phyloP scores from a whole-genome alignment of 2,797 vertebrate genomes.

The Sternarchorhynchus goeldii region DNA sequence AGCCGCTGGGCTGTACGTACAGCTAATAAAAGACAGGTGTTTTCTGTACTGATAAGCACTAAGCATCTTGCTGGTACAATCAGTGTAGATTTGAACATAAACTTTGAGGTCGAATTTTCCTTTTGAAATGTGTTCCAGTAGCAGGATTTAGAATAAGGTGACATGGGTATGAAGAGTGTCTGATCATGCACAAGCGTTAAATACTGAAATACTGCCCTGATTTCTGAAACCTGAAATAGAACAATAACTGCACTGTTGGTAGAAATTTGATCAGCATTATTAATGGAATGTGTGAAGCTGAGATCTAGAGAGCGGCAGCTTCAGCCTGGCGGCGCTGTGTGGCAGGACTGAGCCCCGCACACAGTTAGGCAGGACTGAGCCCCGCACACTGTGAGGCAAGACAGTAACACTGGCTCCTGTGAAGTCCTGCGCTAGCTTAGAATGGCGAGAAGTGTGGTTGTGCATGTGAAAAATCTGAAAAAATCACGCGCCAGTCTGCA shows the following conservation, averaged over 20 bases:
- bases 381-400: constrained; percentile 46
- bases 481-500: constrained; percentile 56
- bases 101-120: not conserved
- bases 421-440: constrained; percentile 41
- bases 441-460: constrained; percentile 43
- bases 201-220: not conserved
- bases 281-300: not conserved
- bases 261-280: too few relatives aligned
- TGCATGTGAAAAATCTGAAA: constrained; percentile 52
- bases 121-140: not conserved
- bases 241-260: too few relatives aligned
- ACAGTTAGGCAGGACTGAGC: constrained; percentile 10
- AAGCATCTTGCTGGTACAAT: not conserved
- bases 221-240: too few relatives aligned
- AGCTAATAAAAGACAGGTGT: too few relatives aligned
- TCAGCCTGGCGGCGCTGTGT: too few relatives aligned
- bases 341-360: not conserved
- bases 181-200: constrained; percentile 35
- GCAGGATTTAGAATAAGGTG: too few relatives aligned
- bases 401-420: constrained; percentile 31
- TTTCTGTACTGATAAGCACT: too few relatives aligned
- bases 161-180: not conserved
- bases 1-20: too few relatives aligned
- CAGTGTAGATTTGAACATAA: not conserved
- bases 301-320: too few relatives aligned